These are phyloP conservation scores for Himalopsyche anomala DNA, from an alignment of 2,888 invertebrate species.

Conservation along the genomic window DNA sequence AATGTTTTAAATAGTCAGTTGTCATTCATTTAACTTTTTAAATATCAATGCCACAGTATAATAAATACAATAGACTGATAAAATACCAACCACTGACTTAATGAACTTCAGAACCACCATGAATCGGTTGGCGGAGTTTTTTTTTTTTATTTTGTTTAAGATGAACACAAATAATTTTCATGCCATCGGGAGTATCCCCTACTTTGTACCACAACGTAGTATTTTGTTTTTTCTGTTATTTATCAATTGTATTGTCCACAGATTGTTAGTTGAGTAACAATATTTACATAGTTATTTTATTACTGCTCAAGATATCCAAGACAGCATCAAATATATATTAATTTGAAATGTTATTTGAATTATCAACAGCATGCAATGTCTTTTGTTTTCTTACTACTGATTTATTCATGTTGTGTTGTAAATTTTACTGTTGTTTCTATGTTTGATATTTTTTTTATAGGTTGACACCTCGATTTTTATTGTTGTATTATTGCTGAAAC, in stretches of 20 bases:
- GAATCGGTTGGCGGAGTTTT: background rate
- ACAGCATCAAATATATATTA: background rate
- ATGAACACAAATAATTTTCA: background rate
- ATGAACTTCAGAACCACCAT: background rate
- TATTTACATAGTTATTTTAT: background rate
- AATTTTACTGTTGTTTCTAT: background rate
- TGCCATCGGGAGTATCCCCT: background rate
- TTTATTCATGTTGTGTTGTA: slow-evolving; percentile 3
- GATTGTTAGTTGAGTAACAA: background rate
- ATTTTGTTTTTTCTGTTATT: background rate
- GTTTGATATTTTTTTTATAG: background rate
- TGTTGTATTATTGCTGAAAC: background rate
- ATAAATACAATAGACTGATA: background rate
- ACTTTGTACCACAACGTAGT: background rate
- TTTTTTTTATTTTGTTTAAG: background rate
- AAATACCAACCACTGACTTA: background rate
- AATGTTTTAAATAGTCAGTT: background rate
- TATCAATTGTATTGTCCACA: background rate
- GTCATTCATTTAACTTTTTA: background rate
- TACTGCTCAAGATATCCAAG: background rate
- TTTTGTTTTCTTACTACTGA: background rate
- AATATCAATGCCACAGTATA: background rate
- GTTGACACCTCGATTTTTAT: background rate
- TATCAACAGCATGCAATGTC: background rate
- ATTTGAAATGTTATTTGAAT: background rate